phyloP scores from a whole-genome alignment of 2,888 invertebrate species.

The Sinopyrophorus schimmeli region DNA sequence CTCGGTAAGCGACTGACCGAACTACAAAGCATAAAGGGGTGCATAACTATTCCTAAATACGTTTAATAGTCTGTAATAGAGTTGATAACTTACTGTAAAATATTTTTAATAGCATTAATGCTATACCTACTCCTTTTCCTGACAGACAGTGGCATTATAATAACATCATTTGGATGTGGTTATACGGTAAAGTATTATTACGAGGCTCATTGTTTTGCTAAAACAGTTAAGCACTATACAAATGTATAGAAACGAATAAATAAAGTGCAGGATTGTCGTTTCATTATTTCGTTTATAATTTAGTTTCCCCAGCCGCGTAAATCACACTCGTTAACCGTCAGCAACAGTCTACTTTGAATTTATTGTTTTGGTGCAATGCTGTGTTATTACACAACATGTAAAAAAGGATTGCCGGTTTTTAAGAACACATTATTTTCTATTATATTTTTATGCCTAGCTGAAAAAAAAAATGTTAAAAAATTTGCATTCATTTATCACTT shows the following conservation, averaged over 20 bases:
- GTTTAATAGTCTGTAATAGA: conserved; percentile 16
- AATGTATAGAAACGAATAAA: conserved; percentile 32
- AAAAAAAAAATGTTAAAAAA: too few relatives aligned
- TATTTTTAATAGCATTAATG: too few relatives aligned
- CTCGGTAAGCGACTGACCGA: conserved; percentile 7
- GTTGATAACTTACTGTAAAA: too few relatives aligned
- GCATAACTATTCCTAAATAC: conserved; percentile 15
- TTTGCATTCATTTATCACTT: too few relatives aligned
- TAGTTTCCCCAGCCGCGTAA: conserved; percentile 39
- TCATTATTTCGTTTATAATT: conserved; percentile 43
- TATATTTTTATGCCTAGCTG: too few relatives aligned
- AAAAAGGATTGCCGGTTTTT: conserved; percentile 17
- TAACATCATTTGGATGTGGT: conserved; percentile 24
- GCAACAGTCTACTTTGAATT: conserved; percentile 41
- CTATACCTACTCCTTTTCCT: too few relatives aligned
- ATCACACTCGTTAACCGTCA: conserved; percentile 40
- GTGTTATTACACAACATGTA: conserved; percentile 31
- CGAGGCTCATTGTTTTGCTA: conserved; percentile 22
- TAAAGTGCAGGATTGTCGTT: conserved; percentile 38
- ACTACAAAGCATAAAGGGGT: conserved; percentile 16
- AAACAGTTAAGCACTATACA: conserved; percentile 26
- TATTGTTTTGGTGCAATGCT: conserved; percentile 38
- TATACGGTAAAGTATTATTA: conserved; percentile 28
- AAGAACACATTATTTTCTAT: too few relatives aligned
- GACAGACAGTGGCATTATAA: too few relatives aligned